Conservation (phyloP, 1,140 invertebrate species). For the Muscidifurax raptorellus region DNA sequence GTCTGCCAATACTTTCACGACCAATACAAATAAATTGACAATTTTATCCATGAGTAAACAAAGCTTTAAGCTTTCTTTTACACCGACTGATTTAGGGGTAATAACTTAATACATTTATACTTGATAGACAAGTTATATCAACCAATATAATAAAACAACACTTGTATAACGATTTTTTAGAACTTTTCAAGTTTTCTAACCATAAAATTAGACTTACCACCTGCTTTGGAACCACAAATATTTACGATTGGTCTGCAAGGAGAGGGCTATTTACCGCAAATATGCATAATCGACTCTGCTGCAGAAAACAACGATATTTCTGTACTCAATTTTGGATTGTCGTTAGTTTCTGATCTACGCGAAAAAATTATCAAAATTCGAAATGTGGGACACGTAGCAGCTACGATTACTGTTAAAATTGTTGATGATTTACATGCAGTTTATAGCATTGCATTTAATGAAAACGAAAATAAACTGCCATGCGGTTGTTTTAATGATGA, state of each 20-base stretch:
- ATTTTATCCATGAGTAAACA: conserved; percentile 59
- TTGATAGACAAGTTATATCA: not conserved
- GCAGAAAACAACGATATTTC: conserved; percentile 22
- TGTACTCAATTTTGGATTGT: conserved; percentile 57
- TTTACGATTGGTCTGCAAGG: conserved; percentile 55
- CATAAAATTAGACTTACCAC: conserved; percentile 55
- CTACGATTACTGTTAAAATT: conserved; percentile 60
- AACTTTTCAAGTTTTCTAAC: conserved; percentile 57
- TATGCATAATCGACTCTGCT: conserved; percentile 59
- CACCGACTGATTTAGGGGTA: conserved; percentile 60
- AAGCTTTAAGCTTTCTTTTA: conserved; percentile 61
- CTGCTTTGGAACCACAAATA: conserved; percentile 38
- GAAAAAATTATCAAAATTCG: conserved; percentile 54
- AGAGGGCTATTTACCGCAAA: conserved; percentile 65
- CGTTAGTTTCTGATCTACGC: conserved; percentile 53
- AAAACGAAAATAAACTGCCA: not conserved
- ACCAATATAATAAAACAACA: not conserved
- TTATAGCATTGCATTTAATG: conserved; percentile 25
- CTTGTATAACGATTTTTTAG: conserved; percentile 49
- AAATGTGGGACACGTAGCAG: conserved; percentile 61
- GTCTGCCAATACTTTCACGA: conserved; percentile 53
- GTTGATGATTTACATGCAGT: conserved; percentile 49
- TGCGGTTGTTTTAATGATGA: not conserved
- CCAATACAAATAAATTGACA: conserved; percentile 54
- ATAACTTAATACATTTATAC: not conserved